Percentiles rank a stretch among this genome's conserved stretches.
phyloP scores from a whole-genome alignment of 2,113 vertebrate species.

The Podiceps cristatus region DNA sequence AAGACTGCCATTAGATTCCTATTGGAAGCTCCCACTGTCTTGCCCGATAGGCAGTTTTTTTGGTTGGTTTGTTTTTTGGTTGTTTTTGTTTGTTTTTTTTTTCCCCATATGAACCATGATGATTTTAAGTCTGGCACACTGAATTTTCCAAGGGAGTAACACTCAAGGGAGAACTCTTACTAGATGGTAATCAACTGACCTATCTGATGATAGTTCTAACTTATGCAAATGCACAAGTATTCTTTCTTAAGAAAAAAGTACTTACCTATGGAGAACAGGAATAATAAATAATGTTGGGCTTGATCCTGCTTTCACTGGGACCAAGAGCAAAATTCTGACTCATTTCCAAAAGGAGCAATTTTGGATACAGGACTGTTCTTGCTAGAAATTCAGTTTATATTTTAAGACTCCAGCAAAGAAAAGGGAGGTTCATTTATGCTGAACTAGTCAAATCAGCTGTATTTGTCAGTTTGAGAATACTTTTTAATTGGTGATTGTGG shows the following conservation, averaged over 20 bases:
- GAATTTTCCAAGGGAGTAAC: not conserved
- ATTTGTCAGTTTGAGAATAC: not conserved
- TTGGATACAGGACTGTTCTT: not conserved
- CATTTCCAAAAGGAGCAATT: not conserved
- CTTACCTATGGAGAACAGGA: not conserved
- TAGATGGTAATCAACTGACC: not conserved
- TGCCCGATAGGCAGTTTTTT: not conserved
- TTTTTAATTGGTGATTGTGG: not conserved
- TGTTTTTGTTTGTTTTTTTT: not conserved
- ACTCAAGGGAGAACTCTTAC: not conserved
- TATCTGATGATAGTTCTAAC: not conserved
- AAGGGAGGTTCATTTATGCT: not conserved
- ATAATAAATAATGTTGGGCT: not conserved
- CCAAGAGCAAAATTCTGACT: not conserved
- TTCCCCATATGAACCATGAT: not conserved
- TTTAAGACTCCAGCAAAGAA: conserved; percentile 13
- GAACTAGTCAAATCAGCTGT: not conserved
- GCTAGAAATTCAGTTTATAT: not conserved
- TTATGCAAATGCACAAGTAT: not conserved
- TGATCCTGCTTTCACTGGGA: not conserved
- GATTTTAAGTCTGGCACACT: not conserved
- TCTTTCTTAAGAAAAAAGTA: not conserved
- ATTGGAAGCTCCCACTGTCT: not conserved
- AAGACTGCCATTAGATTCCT: not conserved
- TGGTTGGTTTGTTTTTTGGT: too few relatives aligned